A percentile compares a stretch with the other conserved stretches of the same genome.
phyloP scores from a whole-genome alignment of 2,113 vertebrate genomes.

The Beaufortia kweichowensis region DNA sequence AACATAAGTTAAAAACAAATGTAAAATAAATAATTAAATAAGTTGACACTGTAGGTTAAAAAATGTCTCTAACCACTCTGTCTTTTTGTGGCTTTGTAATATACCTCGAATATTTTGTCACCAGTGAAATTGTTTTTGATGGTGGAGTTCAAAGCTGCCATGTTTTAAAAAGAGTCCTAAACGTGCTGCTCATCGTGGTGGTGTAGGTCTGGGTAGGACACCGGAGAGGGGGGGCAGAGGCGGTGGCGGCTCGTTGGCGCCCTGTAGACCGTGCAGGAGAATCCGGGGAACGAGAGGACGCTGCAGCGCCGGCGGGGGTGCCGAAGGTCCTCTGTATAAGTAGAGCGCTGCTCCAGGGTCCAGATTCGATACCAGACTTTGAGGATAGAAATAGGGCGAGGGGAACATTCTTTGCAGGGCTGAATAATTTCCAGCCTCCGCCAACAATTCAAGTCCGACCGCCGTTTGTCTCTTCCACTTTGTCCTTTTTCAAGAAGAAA shows the following conservation, averaged over 20 bases:
- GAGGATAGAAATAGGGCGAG: conserved; percentile 96
- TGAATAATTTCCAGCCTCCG: conserved; percentile 94
- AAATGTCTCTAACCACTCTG: conserved; percentile 49
- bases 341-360: conserved; percentile 94
- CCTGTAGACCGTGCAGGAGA: conserved; percentile 93
- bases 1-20: conserved; percentile 72
- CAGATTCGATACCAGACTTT: conserved; percentile 92
- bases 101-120: conserved; percentile 51
- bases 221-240: conserved; percentile 85
- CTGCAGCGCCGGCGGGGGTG: conserved; percentile 89
- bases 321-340: conserved; percentile 90
- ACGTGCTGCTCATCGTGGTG: conserved; percentile 85
- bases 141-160: conserved; percentile 60
- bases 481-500: conserved; percentile 71
- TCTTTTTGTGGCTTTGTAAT: conserved; percentile 52
- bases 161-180: conserved; percentile 31
- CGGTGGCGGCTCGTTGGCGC: conserved; percentile 86
- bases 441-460: conserved; percentile 92
- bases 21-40: conserved; percentile 74
- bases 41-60: conserved; percentile 58
- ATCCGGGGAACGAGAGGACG: conserved; percentile 92
- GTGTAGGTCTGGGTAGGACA: conserved; percentile 84
- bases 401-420: conserved; percentile 98
- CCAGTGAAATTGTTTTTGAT: conserved; percentile 46
- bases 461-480: conserved; percentile 98